Evolutionary conservation across 1,140 invertebrate genomes (phyloP).

Genomic region (Helicoverpa armigera): DNA sequence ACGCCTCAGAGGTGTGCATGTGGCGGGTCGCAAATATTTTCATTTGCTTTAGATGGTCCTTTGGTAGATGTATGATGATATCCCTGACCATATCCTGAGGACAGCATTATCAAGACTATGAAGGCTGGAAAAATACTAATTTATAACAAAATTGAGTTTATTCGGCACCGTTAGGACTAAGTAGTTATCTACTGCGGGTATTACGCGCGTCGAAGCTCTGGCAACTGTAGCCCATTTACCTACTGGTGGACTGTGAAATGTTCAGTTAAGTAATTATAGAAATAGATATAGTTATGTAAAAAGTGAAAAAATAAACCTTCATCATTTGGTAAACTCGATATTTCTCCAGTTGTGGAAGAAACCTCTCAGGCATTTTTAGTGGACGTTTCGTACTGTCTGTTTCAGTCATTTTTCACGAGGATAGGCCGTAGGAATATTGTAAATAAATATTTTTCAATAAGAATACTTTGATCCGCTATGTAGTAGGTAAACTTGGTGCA

Average conservation of each 20-base stretch:
- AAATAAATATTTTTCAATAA: not conserved
- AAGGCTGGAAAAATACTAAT: not conserved
- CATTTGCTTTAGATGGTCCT: conserved; percentile 81
- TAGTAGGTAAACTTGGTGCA: not conserved
- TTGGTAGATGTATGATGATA: conserved; percentile 72
- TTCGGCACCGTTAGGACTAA: no score
- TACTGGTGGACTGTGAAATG: no score
- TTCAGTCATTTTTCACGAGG: conserved; percentile 72
- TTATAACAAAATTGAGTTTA: no score
- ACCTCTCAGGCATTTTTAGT: conserved; percentile 72
- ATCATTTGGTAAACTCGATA: conserved; percentile 78
- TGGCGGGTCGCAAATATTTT: conserved; percentile 69
- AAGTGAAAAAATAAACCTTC: conserved; percentile 63
- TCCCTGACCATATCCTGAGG: conserved; percentile 76
- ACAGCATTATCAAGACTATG: conserved; percentile 29
- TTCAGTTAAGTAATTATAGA: no score
- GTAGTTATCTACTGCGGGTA: no score
- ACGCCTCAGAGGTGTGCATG: conserved; percentile 66
- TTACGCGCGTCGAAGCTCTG: no score
- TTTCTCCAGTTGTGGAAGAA: conserved; percentile 79
- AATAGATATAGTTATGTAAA: not conserved
- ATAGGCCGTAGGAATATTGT: not conserved
- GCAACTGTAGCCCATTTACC: no score
- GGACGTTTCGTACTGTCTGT: conserved; percentile 77
- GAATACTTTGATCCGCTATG: not conserved